Evolutionary conservation across 2,888 invertebrate genomes (phyloP).

Genomic region (Scaptomyza cyrtandrae): DNA sequence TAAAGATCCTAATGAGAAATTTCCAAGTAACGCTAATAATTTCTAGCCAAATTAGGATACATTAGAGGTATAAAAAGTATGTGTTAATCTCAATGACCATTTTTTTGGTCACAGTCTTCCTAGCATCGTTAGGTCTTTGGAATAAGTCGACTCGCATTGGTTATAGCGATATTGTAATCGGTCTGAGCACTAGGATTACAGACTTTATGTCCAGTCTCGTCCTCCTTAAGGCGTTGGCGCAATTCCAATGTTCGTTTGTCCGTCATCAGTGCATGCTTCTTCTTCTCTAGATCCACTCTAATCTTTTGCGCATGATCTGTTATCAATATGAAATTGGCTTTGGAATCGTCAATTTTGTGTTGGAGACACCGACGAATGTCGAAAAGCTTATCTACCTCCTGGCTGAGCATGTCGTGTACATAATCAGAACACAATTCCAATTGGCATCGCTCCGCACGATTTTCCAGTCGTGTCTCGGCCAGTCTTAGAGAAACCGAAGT

Average conservation of each 20-base stretch:
- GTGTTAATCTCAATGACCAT: too few relatives aligned
- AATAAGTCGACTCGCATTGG: not conserved
- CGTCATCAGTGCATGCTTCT: slow-evolving; percentile 90
- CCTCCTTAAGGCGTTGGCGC: slow-evolving; percentile 9
- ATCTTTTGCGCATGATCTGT: slow-evolving; percentile 89
- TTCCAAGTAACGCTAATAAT: too few relatives aligned
- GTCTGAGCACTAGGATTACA: slow-evolving; percentile 31
- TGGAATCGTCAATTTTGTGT: slow-evolving; percentile 89
- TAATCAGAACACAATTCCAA: slow-evolving; percentile 91
- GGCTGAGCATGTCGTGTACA: slow-evolving; percentile 89
- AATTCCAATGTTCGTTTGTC: slow-evolving; percentile 88
- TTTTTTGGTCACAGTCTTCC: not conserved
- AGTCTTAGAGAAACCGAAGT: slow-evolving; percentile 92
- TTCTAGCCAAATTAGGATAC: too few relatives aligned
- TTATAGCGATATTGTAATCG: slow-evolving; percentile 29
- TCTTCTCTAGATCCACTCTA: slow-evolving; percentile 89
- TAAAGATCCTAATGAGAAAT: too few relatives aligned
- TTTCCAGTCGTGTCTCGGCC: slow-evolving; percentile 94
- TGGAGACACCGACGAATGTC: slow-evolving; percentile 88
- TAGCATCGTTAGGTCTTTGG: slow-evolving; percentile 6
- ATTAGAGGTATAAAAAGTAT: too few relatives aligned
- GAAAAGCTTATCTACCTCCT: slow-evolving; percentile 89
- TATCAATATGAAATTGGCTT: slow-evolving; percentile 89
- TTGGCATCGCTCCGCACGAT: slow-evolving; percentile 91
- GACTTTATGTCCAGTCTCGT: not conserved